phyloP scores from a whole-genome alignment of 2,797 vertebrate species.

The Anableps anableps region DNA sequence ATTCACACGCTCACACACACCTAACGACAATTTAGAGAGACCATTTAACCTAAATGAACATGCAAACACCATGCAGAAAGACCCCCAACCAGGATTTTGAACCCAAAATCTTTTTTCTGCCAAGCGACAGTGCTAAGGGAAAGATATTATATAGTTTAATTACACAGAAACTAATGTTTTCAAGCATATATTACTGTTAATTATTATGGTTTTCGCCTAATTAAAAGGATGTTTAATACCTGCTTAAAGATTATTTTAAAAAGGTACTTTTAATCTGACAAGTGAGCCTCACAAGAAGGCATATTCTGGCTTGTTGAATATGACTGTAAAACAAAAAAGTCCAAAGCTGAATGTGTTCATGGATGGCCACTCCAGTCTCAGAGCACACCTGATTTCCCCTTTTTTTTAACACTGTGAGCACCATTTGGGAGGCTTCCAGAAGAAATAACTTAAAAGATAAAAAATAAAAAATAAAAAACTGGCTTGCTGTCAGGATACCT shows the following conservation, averaged over 20 bases:
- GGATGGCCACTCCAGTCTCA: neutral
- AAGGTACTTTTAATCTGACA: neutral
- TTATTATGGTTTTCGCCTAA: neutral
- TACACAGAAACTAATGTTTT: neutral
- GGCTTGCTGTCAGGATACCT: conserved; percentile 1
- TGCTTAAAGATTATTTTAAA: neutral
- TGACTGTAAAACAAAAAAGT: too few relatives aligned
- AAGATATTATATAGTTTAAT: neutral
- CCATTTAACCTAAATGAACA: too few relatives aligned
- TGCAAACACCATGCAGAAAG: too few relatives aligned
- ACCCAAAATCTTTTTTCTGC: neutral
- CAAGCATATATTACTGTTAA: neutral
- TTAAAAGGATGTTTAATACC: neutral
- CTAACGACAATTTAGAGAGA: too few relatives aligned
- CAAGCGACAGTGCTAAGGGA: neutral
- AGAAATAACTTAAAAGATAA: conserved; percentile 10
- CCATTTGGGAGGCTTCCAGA: neutral
- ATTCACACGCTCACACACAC: too few relatives aligned
- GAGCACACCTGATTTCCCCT: neutral
- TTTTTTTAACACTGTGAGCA: neutral
- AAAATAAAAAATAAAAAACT: conserved; percentile 24
- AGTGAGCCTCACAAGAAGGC: neutral
- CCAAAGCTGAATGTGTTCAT: conserved; percentile 3
- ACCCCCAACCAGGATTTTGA: neutral
- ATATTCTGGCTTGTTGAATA: too few relatives aligned